Percentiles rank a stretch among this genome's conserved stretches.
These are phyloP conservation scores for Neuroterus valhalla DNA, from an alignment of 1,140 invertebrate species.

Conservation along the genomic window DNA sequence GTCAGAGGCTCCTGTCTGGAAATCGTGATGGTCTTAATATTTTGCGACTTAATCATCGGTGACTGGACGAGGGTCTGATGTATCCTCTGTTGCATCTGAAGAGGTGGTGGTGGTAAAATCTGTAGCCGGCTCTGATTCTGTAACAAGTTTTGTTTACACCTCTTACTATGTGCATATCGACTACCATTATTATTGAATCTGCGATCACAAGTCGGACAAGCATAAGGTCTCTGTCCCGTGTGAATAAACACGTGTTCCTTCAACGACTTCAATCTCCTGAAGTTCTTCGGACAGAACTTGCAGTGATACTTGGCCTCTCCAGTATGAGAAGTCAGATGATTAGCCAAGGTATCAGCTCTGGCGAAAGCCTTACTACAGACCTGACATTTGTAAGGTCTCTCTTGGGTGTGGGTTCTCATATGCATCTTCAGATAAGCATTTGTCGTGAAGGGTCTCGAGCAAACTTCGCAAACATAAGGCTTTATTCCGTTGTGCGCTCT, in stretches of 20 bases:
- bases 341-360: slow-evolving; percentile 72
- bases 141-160: slow-evolving; percentile 69
- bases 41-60: slow-evolving; percentile 66
- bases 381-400: slow-evolving; percentile 78
- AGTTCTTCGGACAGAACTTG: slow-evolving; percentile 79
- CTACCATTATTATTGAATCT: slow-evolving; percentile 73
- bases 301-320: slow-evolving; percentile 81
- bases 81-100: slow-evolving; percentile 38
- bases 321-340: slow-evolving; percentile 75
- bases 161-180: slow-evolving; percentile 71
- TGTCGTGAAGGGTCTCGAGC: slow-evolving; percentile 77
- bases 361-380: slow-evolving; percentile 74
- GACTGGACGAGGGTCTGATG: slow-evolving; percentile 41
- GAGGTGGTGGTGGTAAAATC: slow-evolving; percentile 39
- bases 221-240: slow-evolving; percentile 77
- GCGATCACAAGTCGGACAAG: slow-evolving; percentile 72
- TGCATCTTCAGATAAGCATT: slow-evolving; percentile 74
- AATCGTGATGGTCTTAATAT: slow-evolving; percentile 72
- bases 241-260: slow-evolving; percentile 80
- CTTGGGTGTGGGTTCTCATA: slow-evolving; percentile 77
- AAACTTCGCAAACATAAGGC: slow-evolving; percentile 81
- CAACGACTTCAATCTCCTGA: slow-evolving; percentile 76
- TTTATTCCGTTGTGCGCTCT: slow-evolving; percentile 81
- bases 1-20: slow-evolving; percentile 58
- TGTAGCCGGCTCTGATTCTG: slow-evolving; percentile 53